phyloP scores from a whole-genome alignment of 92 coral and sea anemone species.

The Pocillopora grandis region DNA sequence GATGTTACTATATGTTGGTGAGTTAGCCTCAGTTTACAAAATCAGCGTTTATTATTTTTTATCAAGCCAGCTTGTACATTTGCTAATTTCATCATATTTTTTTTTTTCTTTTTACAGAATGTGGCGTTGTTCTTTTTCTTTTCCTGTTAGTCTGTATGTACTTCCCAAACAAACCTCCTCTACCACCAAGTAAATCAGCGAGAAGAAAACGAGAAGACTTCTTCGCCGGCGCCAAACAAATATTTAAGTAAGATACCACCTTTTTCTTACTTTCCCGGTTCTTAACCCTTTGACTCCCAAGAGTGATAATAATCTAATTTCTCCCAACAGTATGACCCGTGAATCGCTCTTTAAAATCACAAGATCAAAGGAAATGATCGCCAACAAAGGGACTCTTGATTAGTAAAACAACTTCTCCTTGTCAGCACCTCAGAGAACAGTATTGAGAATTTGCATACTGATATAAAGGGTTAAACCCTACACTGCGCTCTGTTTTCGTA shows the following conservation, averaged over 20 bases:
- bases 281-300: not conserved
- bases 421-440: no score
- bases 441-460: no score
- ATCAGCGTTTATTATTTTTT: not conserved
- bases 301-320: no score
- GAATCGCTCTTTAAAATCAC: no score
- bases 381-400: no score
- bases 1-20: constrained; percentile 85
- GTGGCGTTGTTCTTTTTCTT: constrained; percentile 74
- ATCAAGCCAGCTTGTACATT: not conserved
- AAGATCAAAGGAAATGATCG: no score
- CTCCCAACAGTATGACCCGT: not conserved
- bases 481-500: no score
- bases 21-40: constrained; percentile 7
- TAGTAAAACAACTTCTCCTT: no score
- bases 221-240: constrained; percentile 82
- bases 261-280: not conserved
- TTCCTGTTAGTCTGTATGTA: constrained; percentile 81
- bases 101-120: constrained; percentile 53
- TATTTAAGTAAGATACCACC: constrained; percentile 46
- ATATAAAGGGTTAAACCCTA: no score
- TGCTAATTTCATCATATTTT: not conserved
- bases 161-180: constrained; percentile 92
- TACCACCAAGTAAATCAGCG: constrained; percentile 93
- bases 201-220: constrained; percentile 82